phyloP scores from a whole-genome alignment of 2,113 vertebrate genomes.

The Hylia prasina region DNA sequence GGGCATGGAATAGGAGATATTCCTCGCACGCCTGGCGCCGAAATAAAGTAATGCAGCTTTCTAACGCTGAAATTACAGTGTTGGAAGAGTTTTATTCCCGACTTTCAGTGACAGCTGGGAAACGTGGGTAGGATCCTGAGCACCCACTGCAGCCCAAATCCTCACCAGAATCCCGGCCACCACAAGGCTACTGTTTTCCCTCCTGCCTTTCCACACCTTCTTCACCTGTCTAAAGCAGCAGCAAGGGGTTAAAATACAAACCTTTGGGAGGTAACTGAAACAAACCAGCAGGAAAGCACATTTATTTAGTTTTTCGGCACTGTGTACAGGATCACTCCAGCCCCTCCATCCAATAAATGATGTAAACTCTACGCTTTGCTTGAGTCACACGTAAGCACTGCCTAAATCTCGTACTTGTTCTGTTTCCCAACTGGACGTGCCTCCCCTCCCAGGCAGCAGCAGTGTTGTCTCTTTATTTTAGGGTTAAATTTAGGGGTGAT shows the following conservation, averaged over 20 bases:
- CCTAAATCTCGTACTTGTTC: not conserved
- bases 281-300: not conserved
- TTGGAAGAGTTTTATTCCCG: not conserved
- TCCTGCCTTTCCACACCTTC: not conserved
- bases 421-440: not conserved
- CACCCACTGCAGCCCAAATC: not conserved
- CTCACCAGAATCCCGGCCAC: accelerated
- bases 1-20: not conserved
- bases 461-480: not conserved
- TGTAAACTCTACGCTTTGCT: not conserved
- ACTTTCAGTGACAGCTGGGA: not conserved
- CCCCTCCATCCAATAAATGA: not conserved
- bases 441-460: not conserved
- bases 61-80: not conserved
- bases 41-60: not conserved
- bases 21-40: accelerated
- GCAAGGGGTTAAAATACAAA: not conserved
- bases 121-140: not conserved
- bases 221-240: not conserved
- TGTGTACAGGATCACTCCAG: not conserved
- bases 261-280: accelerated
- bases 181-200: not conserved
- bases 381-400: not conserved
- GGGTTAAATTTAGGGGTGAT: not conserved
- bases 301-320: not conserved